Conservation (phyloP, 2,888 invertebrate species). For the Noctua comes region DNA sequence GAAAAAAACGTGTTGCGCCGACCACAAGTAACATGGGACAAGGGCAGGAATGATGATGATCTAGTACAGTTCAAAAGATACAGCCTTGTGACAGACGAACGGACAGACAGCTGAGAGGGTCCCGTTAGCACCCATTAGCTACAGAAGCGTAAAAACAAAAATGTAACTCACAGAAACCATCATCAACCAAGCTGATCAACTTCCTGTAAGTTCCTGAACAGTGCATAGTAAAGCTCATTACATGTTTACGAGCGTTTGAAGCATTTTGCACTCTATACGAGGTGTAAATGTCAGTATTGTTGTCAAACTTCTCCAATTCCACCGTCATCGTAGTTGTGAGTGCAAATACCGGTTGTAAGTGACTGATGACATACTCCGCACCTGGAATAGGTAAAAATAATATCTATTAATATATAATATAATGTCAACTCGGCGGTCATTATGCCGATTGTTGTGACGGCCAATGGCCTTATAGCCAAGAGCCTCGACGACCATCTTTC, state of each 20-base stretch:
- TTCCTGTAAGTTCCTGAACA: neutral
- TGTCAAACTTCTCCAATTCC: constrained; percentile 28
- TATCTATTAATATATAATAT: too few relatives aligned
- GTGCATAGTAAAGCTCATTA: neutral
- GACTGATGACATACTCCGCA: neutral
- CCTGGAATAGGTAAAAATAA: neutral
- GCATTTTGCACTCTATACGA: neutral
- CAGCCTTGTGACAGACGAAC: neutral
- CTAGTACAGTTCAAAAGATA: neutral
- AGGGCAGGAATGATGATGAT: too few relatives aligned
- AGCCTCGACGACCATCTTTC: too few relatives aligned
- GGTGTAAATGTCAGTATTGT: constrained; percentile 18
- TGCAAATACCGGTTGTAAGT: neutral
- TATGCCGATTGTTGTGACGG: too few relatives aligned
- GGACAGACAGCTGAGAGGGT: neutral
- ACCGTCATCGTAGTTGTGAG: neutral
- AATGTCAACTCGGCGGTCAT: too few relatives aligned
- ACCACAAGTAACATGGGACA: too few relatives aligned
- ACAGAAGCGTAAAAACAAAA: neutral
- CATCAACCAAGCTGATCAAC: constrained; percentile 5
- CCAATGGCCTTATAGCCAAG: too few relatives aligned
- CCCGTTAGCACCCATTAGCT: neutral
- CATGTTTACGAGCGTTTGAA: neutral
- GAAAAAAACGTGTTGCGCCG: too few relatives aligned
- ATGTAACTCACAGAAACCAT: constrained; percentile 10